Base-by-base conservation (phyloP, 2,888 invertebrate species). In the Diarsia brunnea region DNA sequence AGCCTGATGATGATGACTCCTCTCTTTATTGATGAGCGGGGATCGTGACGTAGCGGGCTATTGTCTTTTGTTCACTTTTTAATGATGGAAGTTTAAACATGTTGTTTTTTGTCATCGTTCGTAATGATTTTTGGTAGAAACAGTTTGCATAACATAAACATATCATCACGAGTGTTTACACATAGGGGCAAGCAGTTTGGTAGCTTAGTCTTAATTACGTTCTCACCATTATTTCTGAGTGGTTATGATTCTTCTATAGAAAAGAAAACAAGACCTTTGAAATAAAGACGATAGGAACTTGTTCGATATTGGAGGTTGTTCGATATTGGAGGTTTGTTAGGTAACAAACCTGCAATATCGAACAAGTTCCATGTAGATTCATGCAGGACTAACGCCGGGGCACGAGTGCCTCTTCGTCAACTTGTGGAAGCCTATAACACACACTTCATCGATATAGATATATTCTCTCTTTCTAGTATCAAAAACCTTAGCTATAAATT, bases 1-100 rank as follows among this genome's bases (percentile, higher is more conserved):
- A n/a, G 14, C 51, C 21, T 24, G 47, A 10, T n/a, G 3, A 51
- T 67, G 63, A 79, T 51, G 58, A n/a, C 38, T 19, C 24, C 65
- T 19, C 55, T n/a, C n/a, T n/a, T n/a, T 55, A 79, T 67, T 55
- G 70, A 53, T 45, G 43, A 49, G 31, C 21, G 31, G 24, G 12
- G 53, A n/a, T 47, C 19, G 47, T 49, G 45, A 64, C 55, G 5
- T 47, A 47, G 19, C 49, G 47, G 49, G 16, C 19, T 24, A 24
- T 53, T 58, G 68, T 24, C 53, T 55, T 45, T 64, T 58, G 51
- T 60, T 43, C 8, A 64, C 16, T 38, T 53, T 68, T 64, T 60
- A 79, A 78, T 64, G 49, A 67, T 64, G 49, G 4, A 38, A 12
- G 8, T 31, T 8, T n/a, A 55, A 45, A 49, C 8, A 24, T 31